Evolutionary conservation across 2,797 vertebrate genomes (phyloP), one percentile per base, ranked within the genome.

Genomic region (Caiman crocodilus): DNA sequence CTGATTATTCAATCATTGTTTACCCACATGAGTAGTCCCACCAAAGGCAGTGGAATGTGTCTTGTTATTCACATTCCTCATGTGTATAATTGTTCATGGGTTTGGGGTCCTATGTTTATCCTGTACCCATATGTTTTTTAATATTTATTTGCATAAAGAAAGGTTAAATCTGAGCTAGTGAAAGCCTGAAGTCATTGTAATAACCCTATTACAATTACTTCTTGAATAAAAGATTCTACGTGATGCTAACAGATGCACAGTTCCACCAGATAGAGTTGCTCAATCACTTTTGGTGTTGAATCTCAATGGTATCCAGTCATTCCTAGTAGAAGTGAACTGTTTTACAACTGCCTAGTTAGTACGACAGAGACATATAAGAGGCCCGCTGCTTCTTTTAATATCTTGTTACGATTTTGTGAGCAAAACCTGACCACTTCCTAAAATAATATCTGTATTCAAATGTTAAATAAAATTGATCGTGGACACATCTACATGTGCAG

Each of bases 21-120:
- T 85, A 67, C 14, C 42, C 5, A 4, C 18, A 83, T 71, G 60
- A 88, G 21, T 79, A 56, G 4, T 87, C 73, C 8, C 84, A 4
- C 61, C 7, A 2, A 0, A 79, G 18, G 55, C 2, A 57, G 74
- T 67, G 73, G 59, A 83, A 85, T 0, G 0, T 50, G 32, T 87
- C 85, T 89, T 84, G 35, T 78, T 50, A 50, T 50, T 50, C 42
- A n/a, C 59, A n/a, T 28, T 73, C 32, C 13, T 73, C 42, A 50
- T 3, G 9, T 50, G 42, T 1, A 3, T 11, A 4, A 35, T 84
- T 90, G 14, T 61, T 59, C 58, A 16, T 59, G 58, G 15, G 15
- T 59, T 21, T 21, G 20, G 5, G 42, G 42, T 50, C 42, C 42
- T 50, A 10, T 50, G 42, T 50, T 50, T 50, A 50, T 69, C 89